These are phyloP conservation scores for Eretmocerus hayati DNA, from an alignment of 2,888 invertebrate genomes.

Conservation along the genomic window DNA sequence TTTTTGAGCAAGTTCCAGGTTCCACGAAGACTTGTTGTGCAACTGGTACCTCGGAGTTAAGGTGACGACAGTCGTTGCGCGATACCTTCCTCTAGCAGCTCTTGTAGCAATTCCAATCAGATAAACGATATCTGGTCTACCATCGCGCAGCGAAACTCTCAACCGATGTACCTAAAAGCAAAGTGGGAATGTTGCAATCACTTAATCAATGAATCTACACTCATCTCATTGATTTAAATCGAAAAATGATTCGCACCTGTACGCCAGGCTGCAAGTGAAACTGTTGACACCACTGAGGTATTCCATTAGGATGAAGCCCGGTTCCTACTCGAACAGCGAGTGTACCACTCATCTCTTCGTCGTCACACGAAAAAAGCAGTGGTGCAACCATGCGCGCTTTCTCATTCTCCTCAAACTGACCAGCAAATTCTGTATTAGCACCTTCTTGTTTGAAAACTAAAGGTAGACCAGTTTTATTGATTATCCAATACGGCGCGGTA, in stretches of 20 bases:
- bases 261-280: constrained; percentile 79
- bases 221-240: too few relatives aligned
- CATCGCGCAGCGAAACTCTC: constrained; percentile 54
- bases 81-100: constrained; percentile 80
- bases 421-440: constrained; percentile 67
- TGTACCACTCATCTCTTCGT: constrained; percentile 77
- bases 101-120: constrained; percentile 85
- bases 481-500: constrained; percentile 87
- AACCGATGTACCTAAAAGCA: constrained; percentile 47
- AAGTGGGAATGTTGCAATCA: too few relatives aligned
- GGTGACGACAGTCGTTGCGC: constrained; percentile 85
- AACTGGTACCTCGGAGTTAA: constrained; percentile 89
- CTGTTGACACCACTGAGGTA: constrained; percentile 74
- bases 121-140: constrained; percentile 66
- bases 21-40: constrained; percentile 74
- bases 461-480: constrained; percentile 94
- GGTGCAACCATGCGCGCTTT: constrained; percentile 87
- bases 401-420: constrained; percentile 93
- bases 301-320: constrained; percentile 51
- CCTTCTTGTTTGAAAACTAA: constrained; percentile 90
- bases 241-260: constrained; percentile 53
- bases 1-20: constrained; percentile 82
- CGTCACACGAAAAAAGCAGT: constrained; percentile 87
- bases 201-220: too few relatives aligned
- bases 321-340: constrained; percentile 72